Conservation (phyloP, 2,113 vertebrate genomes). For the Otis tarda region DNA sequence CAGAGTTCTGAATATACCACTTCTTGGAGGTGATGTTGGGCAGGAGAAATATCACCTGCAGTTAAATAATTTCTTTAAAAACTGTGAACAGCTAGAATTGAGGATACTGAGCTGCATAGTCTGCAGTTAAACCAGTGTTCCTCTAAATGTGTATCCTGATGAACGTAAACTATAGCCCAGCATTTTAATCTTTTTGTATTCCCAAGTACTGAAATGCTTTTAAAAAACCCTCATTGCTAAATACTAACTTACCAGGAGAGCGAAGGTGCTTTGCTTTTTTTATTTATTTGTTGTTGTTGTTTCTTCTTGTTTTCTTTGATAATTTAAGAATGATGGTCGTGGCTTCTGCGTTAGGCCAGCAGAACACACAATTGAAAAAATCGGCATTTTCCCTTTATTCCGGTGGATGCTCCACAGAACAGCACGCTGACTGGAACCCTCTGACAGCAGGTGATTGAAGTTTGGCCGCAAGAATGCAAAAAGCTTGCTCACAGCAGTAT, state of each 20-base stretch:
- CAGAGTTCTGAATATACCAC: neutral
- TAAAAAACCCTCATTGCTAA: neutral
- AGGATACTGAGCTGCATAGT: neutral
- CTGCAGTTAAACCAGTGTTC: neutral
- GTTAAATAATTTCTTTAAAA: neutral
- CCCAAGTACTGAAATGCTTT: neutral
- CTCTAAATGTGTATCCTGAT: neutral
- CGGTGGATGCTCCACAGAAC: neutral
- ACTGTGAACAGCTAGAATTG: neutral
- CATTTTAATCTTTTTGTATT: neutral
- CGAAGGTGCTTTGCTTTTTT: neutral
- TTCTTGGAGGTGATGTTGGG: neutral
- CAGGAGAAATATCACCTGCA: neutral
- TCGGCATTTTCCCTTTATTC: neutral
- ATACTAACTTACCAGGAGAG: neutral
- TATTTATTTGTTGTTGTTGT: no score
- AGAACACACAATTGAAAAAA: neutral
- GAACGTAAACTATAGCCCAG: neutral
- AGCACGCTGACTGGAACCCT: neutral
- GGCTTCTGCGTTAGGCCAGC: neutral
- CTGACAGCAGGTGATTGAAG: neutral
- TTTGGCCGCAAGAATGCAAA: neutral
- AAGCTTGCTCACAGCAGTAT: neutral
- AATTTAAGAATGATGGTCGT: neutral
- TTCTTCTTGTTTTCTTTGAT: neutral